These are phyloP conservation scores for Acleris literana DNA, from an alignment of 2,888 invertebrate species.

Conservation along the genomic window DNA sequence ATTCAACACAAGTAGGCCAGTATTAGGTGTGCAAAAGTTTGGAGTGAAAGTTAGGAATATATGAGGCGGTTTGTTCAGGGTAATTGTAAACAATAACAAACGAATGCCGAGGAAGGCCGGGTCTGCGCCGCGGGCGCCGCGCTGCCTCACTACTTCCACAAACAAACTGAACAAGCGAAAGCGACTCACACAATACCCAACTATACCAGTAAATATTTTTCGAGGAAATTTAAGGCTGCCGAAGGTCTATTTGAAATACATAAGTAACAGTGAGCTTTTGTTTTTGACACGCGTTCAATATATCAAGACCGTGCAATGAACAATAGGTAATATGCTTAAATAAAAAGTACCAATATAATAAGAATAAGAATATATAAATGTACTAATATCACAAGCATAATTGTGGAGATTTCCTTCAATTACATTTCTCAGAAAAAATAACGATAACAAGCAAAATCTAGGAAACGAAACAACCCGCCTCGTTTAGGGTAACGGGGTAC, in stretches of 20 bases:
- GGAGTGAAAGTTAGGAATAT: constrained; percentile 65
- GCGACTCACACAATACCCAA: constrained; percentile 40
- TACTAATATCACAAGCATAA: too few species aligned
- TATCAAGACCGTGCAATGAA: too few species aligned
- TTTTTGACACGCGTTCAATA: too few species aligned
- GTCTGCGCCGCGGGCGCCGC: constrained; percentile 46
- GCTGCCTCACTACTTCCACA: constrained; percentile 47
- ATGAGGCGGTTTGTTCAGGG: constrained; percentile 67
- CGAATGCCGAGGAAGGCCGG: constrained; percentile 55
- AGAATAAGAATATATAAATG: too few species aligned
- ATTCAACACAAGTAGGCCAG: constrained; percentile 59
- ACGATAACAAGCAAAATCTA: constrained; percentile 4
- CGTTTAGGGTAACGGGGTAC: constrained; percentile 34
- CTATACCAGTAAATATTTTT: constrained; percentile 22
- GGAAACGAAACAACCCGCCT: constrained; percentile 21
- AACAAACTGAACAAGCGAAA: constrained; percentile 50
- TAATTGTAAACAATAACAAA: constrained; percentile 75
- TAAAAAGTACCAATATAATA: too few species aligned
- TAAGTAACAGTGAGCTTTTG: background rate
- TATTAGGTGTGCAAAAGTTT: constrained; percentile 58
- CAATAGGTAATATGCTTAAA: too few species aligned
- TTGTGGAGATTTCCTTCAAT: background rate
- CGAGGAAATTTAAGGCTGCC: constrained; percentile 14
- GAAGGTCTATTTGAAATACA: background rate
- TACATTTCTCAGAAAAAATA: background rate